Evolutionary conservation across 2,113 vertebrate genomes (phyloP), one percentile per base, ranked within the genome.

Genomic region (Cyanoramphus novaezelandiae): DNA sequence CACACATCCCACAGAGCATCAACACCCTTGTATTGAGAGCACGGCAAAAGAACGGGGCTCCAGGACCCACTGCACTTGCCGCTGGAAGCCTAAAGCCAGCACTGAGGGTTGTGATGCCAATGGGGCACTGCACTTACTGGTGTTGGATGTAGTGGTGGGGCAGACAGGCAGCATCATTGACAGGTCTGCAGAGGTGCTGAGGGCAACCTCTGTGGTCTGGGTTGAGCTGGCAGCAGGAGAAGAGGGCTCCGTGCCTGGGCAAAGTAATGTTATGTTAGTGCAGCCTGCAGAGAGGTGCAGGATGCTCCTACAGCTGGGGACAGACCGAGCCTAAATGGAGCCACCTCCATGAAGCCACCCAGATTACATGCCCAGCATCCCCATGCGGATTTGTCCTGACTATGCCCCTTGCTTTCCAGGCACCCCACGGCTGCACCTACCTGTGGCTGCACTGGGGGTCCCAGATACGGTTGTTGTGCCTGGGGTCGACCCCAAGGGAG

Each of bases 91-190:
- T 31, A 55, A 76, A 76, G n/a, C 47, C 0, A 0, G 9, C 57
- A 28, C 20, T 57, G 43, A 16, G 8, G 7, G 6, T 23, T 17
- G 17, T 3, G 9, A 76, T 59, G n/a, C 17, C 55, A 37, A 28
- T 0, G 0, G 53, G 47, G 41, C 57, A 82, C 23, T 11, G 60
- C 35, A 92, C 97, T 97, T 93, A 96, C 96, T 60, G 63, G 52
- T 43, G 39, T 59, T 80, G 55, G 63, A 8, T 0, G 2, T 27
- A 18, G 5, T 3, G 4, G 55, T 13, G 17, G 84, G 76, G 13
- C 95, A 97, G 57, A 14, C 3, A 0, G 83, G 47, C 0, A 1
- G 19, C 1, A 10, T n/a, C 0, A 2, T 1, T 28, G 70, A 2
- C 35, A 17, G 17, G 7, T 53, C 57, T 37, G 39, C 3, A 46